These are phyloP conservation scores for Melinaea menophilus DNA, from an alignment of 2,888 invertebrate genomes.

Conservation along the genomic window DNA sequence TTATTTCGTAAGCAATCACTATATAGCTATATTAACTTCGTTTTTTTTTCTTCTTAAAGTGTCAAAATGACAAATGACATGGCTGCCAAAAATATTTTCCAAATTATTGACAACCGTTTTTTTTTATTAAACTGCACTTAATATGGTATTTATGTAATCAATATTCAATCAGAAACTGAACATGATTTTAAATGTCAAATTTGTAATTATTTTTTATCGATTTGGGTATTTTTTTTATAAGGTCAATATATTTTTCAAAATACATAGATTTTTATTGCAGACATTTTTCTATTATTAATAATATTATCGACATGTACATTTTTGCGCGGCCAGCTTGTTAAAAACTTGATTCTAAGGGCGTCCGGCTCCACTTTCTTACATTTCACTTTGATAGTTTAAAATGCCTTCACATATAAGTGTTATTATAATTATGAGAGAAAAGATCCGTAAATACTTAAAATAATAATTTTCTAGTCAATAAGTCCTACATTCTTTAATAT, in stretches of 20 bases:
- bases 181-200: constrained; percentile 1
- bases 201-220: background rate
- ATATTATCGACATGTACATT: no score
- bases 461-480: no score
- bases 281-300: no score
- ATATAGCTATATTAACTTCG: background rate
- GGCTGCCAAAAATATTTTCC: constrained; percentile 8
- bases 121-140: background rate
- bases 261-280: background rate
- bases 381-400: constrained; percentile 10
- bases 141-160: constrained; percentile 5
- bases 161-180: background rate
- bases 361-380: constrained; percentile 19
- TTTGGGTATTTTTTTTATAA: background rate
- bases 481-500: no score
- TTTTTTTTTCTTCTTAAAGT: constrained; percentile 14
- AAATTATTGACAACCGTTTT: no score
- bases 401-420: no score
- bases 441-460: no score
- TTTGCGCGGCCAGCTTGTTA: constrained; percentile 16
- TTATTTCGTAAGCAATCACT: constrained; percentile 15
- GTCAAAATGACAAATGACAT: constrained; percentile 21
- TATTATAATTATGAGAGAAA: no score
- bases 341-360: constrained; percentile 17
- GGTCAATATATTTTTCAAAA: background rate